Percentiles rank a stretch among this genome's conserved stretches.
phyloP scores from a whole-genome alignment of 2,797 vertebrate species.

The Linurgus olivaceus region DNA sequence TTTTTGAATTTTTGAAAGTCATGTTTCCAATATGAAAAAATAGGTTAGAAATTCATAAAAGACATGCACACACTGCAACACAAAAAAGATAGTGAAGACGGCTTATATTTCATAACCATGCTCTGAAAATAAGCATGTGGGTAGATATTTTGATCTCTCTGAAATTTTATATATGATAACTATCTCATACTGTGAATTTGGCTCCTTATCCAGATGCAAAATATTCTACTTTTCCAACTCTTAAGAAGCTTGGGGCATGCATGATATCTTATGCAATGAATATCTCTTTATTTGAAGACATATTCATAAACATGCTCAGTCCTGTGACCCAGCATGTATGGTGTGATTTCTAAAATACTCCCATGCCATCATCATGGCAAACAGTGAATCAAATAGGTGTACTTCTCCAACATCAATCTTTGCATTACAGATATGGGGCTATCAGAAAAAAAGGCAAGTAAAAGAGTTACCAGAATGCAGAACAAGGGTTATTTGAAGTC shows the following conservation, averaged over 20 bases:
- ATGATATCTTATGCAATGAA: background rate
- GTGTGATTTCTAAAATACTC: background rate
- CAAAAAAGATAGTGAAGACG: background rate
- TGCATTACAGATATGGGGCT: background rate
- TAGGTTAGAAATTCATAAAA: background rate
- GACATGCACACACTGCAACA: background rate
- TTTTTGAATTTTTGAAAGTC: constrained; percentile 1
- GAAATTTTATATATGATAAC: constrained; percentile 4
- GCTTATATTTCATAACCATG: background rate
- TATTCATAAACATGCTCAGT: background rate
- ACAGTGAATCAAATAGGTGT: background rate
- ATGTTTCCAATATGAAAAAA: background rate
- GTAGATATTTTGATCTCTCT: constrained; percentile 1
- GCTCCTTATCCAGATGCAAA: background rate
- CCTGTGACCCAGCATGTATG: background rate
- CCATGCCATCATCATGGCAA: background rate
- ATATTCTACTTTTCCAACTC: background rate
- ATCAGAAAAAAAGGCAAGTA: background rate
- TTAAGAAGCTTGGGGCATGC: background rate
- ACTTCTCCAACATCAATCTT: background rate
- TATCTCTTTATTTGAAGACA: background rate
- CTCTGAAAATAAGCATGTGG: background rate
- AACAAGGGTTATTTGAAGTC: background rate
- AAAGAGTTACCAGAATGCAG: background rate
- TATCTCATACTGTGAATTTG: constrained; percentile 5